These are phyloP conservation scores for Drosophila mayaguana DNA, from an alignment of 2,888 invertebrate species.

Conservation along the genomic window DNA sequence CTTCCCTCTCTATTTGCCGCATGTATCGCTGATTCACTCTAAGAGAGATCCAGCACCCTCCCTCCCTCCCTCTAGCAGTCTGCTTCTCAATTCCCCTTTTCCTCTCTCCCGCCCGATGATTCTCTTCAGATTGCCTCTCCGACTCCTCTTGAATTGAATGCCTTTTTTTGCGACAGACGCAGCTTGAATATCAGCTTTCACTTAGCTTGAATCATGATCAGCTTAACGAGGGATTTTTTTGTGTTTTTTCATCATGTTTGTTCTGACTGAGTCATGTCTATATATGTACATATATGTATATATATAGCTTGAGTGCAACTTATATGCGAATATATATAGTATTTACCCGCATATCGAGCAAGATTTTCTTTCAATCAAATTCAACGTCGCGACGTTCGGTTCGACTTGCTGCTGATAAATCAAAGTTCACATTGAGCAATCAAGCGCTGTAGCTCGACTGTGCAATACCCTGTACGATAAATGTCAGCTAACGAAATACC, in stretches of 20 bases:
- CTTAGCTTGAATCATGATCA: slow-evolving; percentile 18
- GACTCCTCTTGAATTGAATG: not conserved
- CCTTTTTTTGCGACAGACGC: not conserved
- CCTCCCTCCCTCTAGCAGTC: too few species aligned
- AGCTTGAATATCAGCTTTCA: slow-evolving; percentile 36
- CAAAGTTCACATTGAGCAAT: slow-evolving; percentile 17
- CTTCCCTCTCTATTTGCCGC: too few species aligned
- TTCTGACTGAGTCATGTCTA: slow-evolving; percentile 28
- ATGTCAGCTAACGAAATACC: not conserved
- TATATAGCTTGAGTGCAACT: not conserved
- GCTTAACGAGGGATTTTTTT: slow-evolving; percentile 5
- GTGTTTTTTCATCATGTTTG: not conserved
- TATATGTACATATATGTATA: not conserved
- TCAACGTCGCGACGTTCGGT: slow-evolving; percentile 8
- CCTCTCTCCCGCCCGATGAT: too few species aligned
- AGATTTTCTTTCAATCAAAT: slow-evolving; percentile 31
- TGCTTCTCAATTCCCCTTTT: not conserved
- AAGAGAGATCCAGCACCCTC: too few species aligned
- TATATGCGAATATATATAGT: not conserved
- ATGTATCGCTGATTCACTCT: too few species aligned
- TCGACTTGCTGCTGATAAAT: slow-evolving; percentile 17
- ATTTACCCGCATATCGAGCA: not conserved
- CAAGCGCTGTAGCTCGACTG: not conserved
- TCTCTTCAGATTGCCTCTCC: not conserved
- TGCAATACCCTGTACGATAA: not conserved